Evolutionary conservation across 2,797 vertebrate species (phyloP).

Genomic region (Phaenicophaeus curvirostris): DNA sequence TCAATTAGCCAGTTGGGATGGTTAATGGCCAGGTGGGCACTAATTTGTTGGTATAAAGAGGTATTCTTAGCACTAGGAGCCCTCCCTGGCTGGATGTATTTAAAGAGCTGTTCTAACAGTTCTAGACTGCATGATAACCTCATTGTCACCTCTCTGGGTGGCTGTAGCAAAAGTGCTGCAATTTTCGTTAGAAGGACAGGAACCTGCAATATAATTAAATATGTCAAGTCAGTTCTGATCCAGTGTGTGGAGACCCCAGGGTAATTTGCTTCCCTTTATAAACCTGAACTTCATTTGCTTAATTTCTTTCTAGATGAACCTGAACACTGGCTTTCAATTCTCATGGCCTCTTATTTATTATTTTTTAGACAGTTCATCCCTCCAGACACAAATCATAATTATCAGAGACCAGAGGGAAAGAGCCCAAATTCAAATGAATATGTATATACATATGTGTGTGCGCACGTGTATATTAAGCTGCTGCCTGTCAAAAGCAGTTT

Average conservation of each 20-base stretch:
- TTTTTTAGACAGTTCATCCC: slow-evolving; percentile 54
- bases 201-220: slow-evolving; percentile 39
- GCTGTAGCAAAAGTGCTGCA: slow-evolving; percentile 9
- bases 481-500: slow-evolving; percentile 53
- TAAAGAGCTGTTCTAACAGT: slow-evolving; percentile 2
- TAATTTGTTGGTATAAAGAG: background rate
- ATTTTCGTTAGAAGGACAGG: slow-evolving; percentile 44
- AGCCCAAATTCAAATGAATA: slow-evolving; percentile 29
- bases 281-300: slow-evolving; percentile 55
- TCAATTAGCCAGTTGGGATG: background rate
- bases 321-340: slow-evolving; percentile 39
- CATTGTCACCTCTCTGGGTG: slow-evolving; percentile 7
- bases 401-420: background rate
- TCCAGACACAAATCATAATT: slow-evolving; percentile 50
- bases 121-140: slow-evolving; percentile 29
- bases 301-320: slow-evolving; percentile 61
- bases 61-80: background rate
- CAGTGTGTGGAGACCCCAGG: background rate
- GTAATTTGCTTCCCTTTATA: slow-evolving; percentile 56
- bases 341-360: slow-evolving; percentile 31
- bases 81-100: background rate
- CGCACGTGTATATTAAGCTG: slow-evolving; percentile 31
- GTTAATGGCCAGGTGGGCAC: background rate
- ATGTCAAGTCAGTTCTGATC: slow-evolving; percentile 31
- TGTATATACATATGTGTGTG: background rate